Percentiles rank a stretch among this genome's conserved stretches.
phyloP scores from a whole-genome alignment of 2,113 vertebrate species.

The Sinocyclocheilus rhinocerous region DNA sequence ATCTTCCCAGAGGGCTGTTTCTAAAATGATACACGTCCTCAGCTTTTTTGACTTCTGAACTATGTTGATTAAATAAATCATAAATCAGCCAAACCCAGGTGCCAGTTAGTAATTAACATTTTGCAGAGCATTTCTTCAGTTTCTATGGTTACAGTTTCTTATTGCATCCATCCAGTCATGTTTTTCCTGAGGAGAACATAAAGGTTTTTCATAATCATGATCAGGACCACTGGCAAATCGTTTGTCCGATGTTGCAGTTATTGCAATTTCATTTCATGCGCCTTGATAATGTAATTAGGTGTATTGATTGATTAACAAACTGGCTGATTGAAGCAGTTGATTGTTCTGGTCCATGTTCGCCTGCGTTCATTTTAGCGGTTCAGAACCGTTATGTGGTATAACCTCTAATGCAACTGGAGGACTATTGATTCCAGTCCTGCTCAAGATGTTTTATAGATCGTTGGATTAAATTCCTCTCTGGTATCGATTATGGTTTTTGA shows the following conservation, averaged over 20 bases:
- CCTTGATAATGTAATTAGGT: background rate
- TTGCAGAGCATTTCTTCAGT: constrained; percentile 21
- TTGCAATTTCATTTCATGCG: background rate
- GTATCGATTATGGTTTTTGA: constrained; percentile 33
- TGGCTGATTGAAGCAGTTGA: constrained; percentile 9
- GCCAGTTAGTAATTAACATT: constrained; percentile 29
- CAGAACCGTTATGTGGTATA: constrained; percentile 33
- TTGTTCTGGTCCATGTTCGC: constrained; percentile 41
- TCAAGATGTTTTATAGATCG: constrained; percentile 46
- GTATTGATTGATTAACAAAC: background rate
- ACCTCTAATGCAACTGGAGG: constrained; percentile 36
- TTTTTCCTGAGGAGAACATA: constrained; percentile 27
- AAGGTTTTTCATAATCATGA: constrained; percentile 1
- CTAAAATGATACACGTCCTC: background rate
- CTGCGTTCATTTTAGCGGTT: background rate
- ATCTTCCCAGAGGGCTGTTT: background rate
- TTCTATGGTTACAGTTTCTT: constrained; percentile 39
- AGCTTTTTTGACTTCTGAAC: constrained; percentile 32
- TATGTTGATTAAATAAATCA: background rate
- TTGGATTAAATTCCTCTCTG: constrained; percentile 47
- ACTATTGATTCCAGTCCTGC: constrained; percentile 49
- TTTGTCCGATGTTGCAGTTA: background rate
- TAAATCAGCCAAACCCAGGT: constrained; percentile 20
- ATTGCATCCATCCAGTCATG: constrained; percentile 9
- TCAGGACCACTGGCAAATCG: background rate